Base-by-base conservation (phyloP, 2,113 vertebrate species). In the Zosterops hypoxanthus region DNA sequence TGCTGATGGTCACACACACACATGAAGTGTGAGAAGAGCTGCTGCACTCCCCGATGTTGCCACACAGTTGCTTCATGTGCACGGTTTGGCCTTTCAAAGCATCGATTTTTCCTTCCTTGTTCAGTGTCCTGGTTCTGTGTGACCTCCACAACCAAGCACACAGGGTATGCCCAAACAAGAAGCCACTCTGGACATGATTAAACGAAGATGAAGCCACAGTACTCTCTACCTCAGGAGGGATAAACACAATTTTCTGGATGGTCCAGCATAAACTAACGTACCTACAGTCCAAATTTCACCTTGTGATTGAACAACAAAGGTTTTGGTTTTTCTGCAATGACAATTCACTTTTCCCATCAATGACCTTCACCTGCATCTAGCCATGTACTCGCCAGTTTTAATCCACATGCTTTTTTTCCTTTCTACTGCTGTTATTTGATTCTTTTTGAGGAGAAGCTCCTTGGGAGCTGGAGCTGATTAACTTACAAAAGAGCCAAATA, bases 401-500 rank as follows among this genome's bases (percentile, higher is more conserved):
- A 84, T 14, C 21, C 61, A 39, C 42, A 12, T 9, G 22, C 16
- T 61, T 53, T 72, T 82, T 83, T 29, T 59, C 61, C 61, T 83
- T 94, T 68, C 66, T 71, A 23, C 24, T 42, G 4, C 70, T 46
- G 28, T 47, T 78, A 81, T 31, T 81, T 42, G 59, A 81, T 3
- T 42, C 69, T 31, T 91, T 92, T 47, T 36, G 52, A 82, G 57
- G 60, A 93, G 63, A 57, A 69, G 63, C 76, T 36, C 49, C 46
- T 59, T 75, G 39, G 56, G 79, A 93, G 39, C 4, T 71, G 75
- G 56, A 91, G 88, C 47, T 19, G 6, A 95, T 87, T 86, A 90
- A 86, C 64, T 88, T 63, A 77, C 11, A 36, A 95, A 95, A 93
- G 86, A 83, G 68, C 8, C 42, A 93, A 88, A 94, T 59, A 77